Evolutionary conservation across 2,113 vertebrate species (phyloP).

Genomic region (Sula dactylatra): DNA sequence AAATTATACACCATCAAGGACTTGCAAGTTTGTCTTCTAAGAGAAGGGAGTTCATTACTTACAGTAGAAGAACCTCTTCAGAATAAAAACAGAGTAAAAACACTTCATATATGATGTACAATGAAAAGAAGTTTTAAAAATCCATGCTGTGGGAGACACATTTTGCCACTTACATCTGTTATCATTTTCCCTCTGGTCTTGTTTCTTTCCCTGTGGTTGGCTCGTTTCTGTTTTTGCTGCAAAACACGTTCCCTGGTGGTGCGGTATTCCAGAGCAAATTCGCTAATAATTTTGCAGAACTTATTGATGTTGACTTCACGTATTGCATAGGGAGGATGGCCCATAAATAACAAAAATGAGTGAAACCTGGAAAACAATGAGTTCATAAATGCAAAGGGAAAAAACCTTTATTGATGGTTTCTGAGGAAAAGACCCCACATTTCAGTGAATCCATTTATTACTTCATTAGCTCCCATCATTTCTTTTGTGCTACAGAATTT

Average conservation of each 20-base stretch:
- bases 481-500: not conserved
- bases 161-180: conserved; percentile 89
- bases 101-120: not conserved
- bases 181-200: conserved; percentile 99
- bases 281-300: conserved; percentile 94
- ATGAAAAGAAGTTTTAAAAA: not conserved
- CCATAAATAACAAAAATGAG: conserved; percentile 94
- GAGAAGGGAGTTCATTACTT: not conserved
- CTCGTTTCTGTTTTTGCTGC: conserved; percentile 96
- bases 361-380: conserved; percentile 84
- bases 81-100: not conserved
- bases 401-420: not conserved
- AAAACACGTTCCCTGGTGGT: conserved; percentile 93
- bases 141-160: not conserved
- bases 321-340: conserved; percentile 87
- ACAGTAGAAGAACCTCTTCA: not conserved
- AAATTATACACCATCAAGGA: not conserved
- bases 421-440: not conserved
- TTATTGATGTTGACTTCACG: conserved; percentile 94
- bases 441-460: not conserved
- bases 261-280: conserved; percentile 96
- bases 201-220: conserved; percentile 97
- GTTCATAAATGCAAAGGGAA: not conserved
- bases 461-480: not conserved
- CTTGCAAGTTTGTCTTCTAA: not conserved